Base-by-base conservation (phyloP, 2,113 vertebrate genomes). In the Nicator chloris region DNA sequence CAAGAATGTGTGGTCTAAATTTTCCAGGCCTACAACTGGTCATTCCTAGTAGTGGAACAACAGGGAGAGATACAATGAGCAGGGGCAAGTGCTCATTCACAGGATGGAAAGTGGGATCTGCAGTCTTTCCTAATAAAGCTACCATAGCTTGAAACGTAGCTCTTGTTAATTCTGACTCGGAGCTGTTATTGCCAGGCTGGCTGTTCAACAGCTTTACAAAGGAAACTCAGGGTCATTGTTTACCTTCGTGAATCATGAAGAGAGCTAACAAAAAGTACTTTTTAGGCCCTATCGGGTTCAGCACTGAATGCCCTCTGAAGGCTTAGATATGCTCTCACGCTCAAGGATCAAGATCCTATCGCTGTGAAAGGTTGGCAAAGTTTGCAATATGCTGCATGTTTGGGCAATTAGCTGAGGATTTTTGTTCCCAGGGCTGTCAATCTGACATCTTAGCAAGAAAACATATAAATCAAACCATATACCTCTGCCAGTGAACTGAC, bases 351-450 rank as follows among this genome's bases (percentile, higher is more conserved):
- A 94, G 93, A 93, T 94, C 31, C 47, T 64, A 75, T 86, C 56
- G 0, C 61, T 86, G 90, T 90, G 76, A 94, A 96, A 95, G 49
- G 82, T 14, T 94, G 94, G 88, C 88, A 93, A 86, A 92, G 94
- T 80, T 86, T 94, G 91, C 71, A 49, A 15, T 37, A 75, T 39
- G 90, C 90, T 94, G 82, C 88, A 60, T 83, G 79, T 94, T 88
- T 90, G 92, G 90, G 68, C 85, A 96, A 79, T 94, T 91, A 92
- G 61, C 77, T 78, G 65, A 91, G 69, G 30, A 92, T 83, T 96
- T 93, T 61, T 92, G 88, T 94, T 95, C 93, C 90, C 76, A 96
- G 68, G 79, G 71, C 79, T 95, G 84, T 93, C 93, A 94, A 31
- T 93, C 68, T 91, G 68, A 88, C 85, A 70, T 72, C 18, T 86